Evolutionary conservation across 1,140 invertebrate species (phyloP), one percentile per base, ranked within the genome.

Genomic region (Varroa destructor): DNA sequence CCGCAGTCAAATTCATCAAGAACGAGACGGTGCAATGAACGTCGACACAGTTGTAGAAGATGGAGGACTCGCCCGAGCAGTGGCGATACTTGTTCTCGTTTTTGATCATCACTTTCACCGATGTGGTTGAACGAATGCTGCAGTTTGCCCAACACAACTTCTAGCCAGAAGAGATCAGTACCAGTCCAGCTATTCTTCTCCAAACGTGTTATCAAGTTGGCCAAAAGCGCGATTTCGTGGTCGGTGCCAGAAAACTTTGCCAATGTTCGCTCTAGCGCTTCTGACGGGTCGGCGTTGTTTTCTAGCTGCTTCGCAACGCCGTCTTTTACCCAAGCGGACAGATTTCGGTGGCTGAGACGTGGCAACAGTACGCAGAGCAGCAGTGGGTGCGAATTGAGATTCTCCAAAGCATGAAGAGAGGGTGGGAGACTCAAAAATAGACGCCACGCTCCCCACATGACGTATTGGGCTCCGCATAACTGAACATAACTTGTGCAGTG

Each of bases 401-500:
- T 84, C 77, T 91, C 88, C 79, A 96, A 86, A 76, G 90, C 91
- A 6, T 87, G 84, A 0, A 89, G 87, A 0, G 91, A 93, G 0
- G 93, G 92, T 2, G 93, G 92, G 77, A 97, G 78, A 75, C 87
- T 85, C 8, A 89, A 81, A 55, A 92, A 78, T 54, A 91, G 81
- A 73, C 88, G 85, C 89, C 90, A 93, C 74, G 86, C 86, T 58
- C 91, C 86, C 57, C 86, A 87, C 76, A 95, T 93, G 77, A 91
- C 93, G 80, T 95, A 96, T 75, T 96, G 89, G 72, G 90, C 87
- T 3, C 89, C 87, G 76, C 89, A 89, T 0, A 91, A 78, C 51
- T 87, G 87, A 46, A 67, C 46, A 8, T 67, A 67, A 46, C 61
- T 67, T 2, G 86, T 85, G 43, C 83, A 84, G 43, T 83, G 84